Percentiles rank a stretch among this genome's conserved stretches.
These are phyloP conservation scores for Drosophila lacicola DNA, from an alignment of 2,888 invertebrate species.

Conservation along the genomic window DNA sequence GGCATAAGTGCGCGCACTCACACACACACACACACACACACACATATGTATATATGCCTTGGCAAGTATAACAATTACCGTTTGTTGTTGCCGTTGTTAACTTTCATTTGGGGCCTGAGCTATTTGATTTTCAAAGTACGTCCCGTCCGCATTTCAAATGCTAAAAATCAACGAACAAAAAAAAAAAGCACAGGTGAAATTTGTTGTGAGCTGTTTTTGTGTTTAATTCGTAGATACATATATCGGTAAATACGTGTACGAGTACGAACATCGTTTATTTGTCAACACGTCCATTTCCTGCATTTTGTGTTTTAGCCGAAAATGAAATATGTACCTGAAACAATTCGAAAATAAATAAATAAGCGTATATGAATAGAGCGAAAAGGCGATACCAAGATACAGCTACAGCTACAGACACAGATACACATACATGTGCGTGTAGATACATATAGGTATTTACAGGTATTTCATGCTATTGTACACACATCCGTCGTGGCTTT, in stretches of 20 bases:
- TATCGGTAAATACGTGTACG: slow-evolving; percentile 55
- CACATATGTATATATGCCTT: slow-evolving; percentile 12
- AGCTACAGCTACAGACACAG: slow-evolving; percentile 24
- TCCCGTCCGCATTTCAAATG: slow-evolving; percentile 61
- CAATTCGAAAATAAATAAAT: slow-evolving; percentile 75
- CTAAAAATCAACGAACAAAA: slow-evolving; percentile 33
- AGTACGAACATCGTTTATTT: slow-evolving; percentile 68
- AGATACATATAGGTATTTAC: slow-evolving; percentile 15
- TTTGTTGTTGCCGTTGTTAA: slow-evolving; percentile 65
- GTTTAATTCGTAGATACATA: slow-evolving; percentile 73
- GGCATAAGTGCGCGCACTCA: slow-evolving; percentile 31
- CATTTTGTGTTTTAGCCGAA: slow-evolving; percentile 78
- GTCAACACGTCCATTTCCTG: slow-evolving; percentile 79
- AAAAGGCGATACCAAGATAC: slow-evolving; percentile 25
- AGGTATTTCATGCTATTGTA: slow-evolving; percentile 50
- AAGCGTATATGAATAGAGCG: slow-evolving; percentile 35
- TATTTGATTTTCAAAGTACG: slow-evolving; percentile 78
- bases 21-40: slow-evolving; percentile 5
- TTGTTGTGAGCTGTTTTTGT: slow-evolving; percentile 50
- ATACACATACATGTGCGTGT: background rate
- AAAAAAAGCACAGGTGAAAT: slow-evolving; percentile 65
- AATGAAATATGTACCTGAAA: slow-evolving; percentile 68
- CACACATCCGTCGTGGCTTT: slow-evolving; percentile 54
- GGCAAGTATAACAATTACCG: slow-evolving; percentile 61
- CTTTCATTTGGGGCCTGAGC: slow-evolving; percentile 70